Percentiles rank a stretch among this genome's conserved stretches.
These are phyloP conservation scores for Nomada hirtipes DNA, from an alignment of 2,888 invertebrate genomes.

Conservation along the genomic window DNA sequence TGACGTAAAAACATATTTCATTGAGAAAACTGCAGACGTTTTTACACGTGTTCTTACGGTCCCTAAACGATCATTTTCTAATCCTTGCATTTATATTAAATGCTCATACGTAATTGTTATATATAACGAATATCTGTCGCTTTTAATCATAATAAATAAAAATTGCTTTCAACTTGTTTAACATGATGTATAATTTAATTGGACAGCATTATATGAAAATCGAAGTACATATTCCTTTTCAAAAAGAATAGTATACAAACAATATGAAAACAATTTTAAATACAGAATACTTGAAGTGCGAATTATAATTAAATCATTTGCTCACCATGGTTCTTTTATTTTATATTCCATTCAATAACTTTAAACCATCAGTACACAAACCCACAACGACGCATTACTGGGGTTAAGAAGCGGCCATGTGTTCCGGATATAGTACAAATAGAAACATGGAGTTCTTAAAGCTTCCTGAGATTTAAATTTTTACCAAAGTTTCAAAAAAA, in stretches of 20 bases:
- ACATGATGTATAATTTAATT: slow-evolving; percentile 2
- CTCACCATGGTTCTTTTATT: slow-evolving; percentile 58
- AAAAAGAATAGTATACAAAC: background rate
- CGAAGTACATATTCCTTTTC: background rate
- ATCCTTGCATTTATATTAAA: background rate
- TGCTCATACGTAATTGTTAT: background rate
- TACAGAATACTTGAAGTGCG: background rate
- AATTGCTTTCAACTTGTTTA: background rate
- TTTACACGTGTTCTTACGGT: slow-evolving; percentile 21
- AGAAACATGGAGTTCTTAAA: slow-evolving; percentile 45
- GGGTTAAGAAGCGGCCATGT: slow-evolving; percentile 72
- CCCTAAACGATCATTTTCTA: background rate
- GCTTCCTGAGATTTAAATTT: slow-evolving; percentile 54
- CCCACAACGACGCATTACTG: slow-evolving; percentile 1
- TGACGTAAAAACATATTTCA: slow-evolving; percentile 29
- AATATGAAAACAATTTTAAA: background rate
- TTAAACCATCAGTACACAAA: slow-evolving; percentile 18
- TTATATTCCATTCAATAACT: slow-evolving; percentile 49
- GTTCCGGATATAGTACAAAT: slow-evolving; percentile 83
- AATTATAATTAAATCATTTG: background rate
- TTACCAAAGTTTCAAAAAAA: background rate
- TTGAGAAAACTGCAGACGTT: slow-evolving; percentile 9
- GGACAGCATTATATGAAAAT: background rate
- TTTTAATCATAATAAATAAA: background rate
- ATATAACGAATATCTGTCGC: background rate